A percentile compares a stretch with the other conserved stretches of the same genome.
Conservation (phyloP, 2,797 vertebrate genomes). For the Lagorchestes hirsutus region DNA sequence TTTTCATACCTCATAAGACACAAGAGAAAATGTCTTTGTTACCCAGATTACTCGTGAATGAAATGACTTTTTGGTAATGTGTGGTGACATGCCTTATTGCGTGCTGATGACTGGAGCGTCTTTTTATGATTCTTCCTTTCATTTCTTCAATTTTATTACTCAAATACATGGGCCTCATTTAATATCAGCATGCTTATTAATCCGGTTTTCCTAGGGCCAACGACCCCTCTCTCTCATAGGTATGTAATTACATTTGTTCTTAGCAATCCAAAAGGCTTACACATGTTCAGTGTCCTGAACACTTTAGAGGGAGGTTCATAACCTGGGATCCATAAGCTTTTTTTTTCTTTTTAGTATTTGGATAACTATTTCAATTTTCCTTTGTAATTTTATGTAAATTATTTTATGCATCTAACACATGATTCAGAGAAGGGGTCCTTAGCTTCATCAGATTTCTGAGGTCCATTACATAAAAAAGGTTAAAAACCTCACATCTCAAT, state of each 20-base stretch:
- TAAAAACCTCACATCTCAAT: slow-evolving; percentile 63
- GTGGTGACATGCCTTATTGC: neutral
- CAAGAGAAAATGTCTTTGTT: slow-evolving; percentile 26
- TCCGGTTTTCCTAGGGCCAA: neutral
- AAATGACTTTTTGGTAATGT: slow-evolving; percentile 24
- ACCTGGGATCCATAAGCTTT: neutral
- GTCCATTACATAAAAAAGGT: neutral
- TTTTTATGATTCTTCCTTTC: slow-evolving; percentile 7
- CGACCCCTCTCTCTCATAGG: neutral
- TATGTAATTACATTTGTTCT: neutral
- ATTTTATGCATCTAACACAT: neutral
- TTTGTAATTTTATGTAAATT: slow-evolving; percentile 77
- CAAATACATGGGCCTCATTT: slow-evolving; percentile 18
- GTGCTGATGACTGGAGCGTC: neutral
- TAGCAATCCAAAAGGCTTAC: neutral
- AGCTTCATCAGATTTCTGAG: neutral
- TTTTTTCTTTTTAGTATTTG: neutral
- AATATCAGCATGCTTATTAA: neutral
- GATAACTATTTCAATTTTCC: slow-evolving; percentile 75
- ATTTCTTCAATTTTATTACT: slow-evolving; percentile 23
- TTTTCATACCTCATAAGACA: neutral
- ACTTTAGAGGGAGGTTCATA: neutral
- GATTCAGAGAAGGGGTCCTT: neutral
- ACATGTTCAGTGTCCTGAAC: neutral
- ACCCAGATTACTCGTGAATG: neutral